phyloP scores from a whole-genome alignment of 1,140 invertebrate species.

The Chymomyza costata region DNA sequence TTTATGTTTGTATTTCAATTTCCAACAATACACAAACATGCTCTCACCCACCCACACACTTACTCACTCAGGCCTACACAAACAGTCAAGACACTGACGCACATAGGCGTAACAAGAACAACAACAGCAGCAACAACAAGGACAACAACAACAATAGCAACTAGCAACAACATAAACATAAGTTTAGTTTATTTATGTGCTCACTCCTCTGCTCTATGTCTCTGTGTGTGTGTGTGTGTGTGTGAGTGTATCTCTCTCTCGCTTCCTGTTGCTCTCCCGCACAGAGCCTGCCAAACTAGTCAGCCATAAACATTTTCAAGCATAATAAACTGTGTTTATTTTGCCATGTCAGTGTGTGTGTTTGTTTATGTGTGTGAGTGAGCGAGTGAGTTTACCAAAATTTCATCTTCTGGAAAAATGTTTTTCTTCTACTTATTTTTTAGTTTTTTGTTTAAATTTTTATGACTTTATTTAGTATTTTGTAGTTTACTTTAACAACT shows the following conservation, averaged over 20 bases:
- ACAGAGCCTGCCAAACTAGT: constrained; percentile 1
- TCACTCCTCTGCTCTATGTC: background rate
- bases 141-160: constrained; percentile 19
- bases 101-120: constrained; percentile 2
- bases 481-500: constrained; percentile 10
- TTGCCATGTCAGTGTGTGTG: constrained; percentile 40
- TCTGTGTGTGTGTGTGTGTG: too few relatives aligned
- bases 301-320: constrained; percentile 56
- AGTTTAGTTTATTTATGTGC: constrained; percentile 42
- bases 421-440: constrained; percentile 26
- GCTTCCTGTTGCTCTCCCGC: background rate
- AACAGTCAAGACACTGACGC: constrained; percentile 32
- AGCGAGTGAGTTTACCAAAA: background rate
- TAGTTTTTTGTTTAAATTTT: constrained; percentile 47
- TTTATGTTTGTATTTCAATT: constrained; percentile 68
- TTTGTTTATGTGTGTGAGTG: constrained; percentile 7
- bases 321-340: constrained; percentile 63
- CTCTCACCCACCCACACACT: too few relatives aligned
- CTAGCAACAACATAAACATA: constrained; percentile 43
- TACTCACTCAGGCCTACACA: constrained; percentile 36
- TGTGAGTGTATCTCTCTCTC: background rate
- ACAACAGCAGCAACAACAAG: constrained; percentile 8
- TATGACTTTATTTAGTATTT: constrained; percentile 57
- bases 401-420: too few relatives aligned
- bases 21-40: constrained; percentile 15